phyloP scores from a whole-genome alignment of 2,888 invertebrate genomes.

The Malachius bipustulatus region DNA sequence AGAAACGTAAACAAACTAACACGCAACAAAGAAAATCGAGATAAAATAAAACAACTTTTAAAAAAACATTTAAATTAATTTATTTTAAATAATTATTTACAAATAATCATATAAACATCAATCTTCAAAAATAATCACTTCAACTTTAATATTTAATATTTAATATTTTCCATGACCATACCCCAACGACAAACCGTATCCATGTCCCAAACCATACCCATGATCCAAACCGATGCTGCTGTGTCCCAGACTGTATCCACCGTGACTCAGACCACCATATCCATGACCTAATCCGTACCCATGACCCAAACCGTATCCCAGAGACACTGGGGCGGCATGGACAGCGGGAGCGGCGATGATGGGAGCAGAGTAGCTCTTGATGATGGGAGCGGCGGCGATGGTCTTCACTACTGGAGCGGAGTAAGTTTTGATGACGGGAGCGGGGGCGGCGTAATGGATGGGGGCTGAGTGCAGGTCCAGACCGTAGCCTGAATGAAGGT shows the following conservation, averaged over 20 bases:
- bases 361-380: neutral
- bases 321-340: constrained; percentile 18
- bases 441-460: constrained; percentile 4
- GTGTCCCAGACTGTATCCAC: neutral
- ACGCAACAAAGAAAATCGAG: too few species aligned
- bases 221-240: neutral
- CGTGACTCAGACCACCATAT: neutral
- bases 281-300: neutral
- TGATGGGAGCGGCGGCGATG: constrained; percentile 2
- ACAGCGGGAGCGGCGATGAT: constrained; percentile 10
- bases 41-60: too few species aligned
- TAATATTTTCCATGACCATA: constrained; percentile 1
- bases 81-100: neutral
- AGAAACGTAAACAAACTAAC: too few species aligned
- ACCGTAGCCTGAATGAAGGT: constrained; percentile 1
- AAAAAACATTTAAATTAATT: too few species aligned
- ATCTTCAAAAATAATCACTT: neutral
- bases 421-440: constrained; percentile 10
- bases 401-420: constrained; percentile 11
- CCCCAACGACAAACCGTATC: neutral
- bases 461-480: constrained; percentile 5
- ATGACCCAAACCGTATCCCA: constrained; percentile 11
- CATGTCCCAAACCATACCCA: neutral
- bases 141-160: neutral
- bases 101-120: neutral